Conservation (phyloP, 30 jellyfish, hydroid and myxozoan genomes). For the Aurelia sp. region DNA sequence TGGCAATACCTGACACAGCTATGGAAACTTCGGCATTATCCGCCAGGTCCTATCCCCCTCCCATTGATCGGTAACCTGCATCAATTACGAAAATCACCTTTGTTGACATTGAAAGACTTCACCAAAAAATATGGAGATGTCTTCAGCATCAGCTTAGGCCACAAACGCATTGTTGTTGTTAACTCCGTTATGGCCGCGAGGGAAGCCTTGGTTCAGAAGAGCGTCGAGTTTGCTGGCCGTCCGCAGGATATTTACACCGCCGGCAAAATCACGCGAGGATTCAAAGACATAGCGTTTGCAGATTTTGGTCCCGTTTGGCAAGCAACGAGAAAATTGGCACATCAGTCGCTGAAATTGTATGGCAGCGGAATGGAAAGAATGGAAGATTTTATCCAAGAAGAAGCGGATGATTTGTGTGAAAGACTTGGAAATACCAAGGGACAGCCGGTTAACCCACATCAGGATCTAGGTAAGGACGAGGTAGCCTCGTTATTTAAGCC, state of each 20-base stretch:
- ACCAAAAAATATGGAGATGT: conserved; percentile 81
- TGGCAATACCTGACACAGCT: conserved; percentile 46
- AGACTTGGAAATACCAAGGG: conserved; percentile 30
- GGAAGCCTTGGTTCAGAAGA: conserved; percentile 74
- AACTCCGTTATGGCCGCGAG: conserved; percentile 61
- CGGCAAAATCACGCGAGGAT: conserved; percentile 50
- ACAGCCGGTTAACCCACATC: conserved; percentile 46
- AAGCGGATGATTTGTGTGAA: conserved; percentile 37
- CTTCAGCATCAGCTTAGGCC: conserved; percentile 77
- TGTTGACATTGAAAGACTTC: conserved; percentile 24
- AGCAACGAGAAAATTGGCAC: conserved; percentile 55
- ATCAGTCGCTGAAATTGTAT: conserved; percentile 48
- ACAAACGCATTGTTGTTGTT: conserved; percentile 71
- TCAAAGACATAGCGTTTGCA: conserved; percentile 64
- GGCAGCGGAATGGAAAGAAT: conserved; percentile 58
- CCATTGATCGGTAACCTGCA: conserved; percentile 84
- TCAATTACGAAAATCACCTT: conserved; percentile 47
- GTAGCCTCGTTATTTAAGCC: too few species aligned
- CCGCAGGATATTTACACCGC: conserved; percentile 63
- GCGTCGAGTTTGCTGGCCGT: conserved; percentile 72
- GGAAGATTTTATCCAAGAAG: conserved; percentile 55
- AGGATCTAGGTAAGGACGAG: conserved; percentile 44
- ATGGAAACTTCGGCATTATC: conserved; percentile 47
- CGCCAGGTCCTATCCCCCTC: conserved; percentile 92
- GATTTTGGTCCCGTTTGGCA: conserved; percentile 70